Evolutionary conservation across 2,888 invertebrate species (phyloP).

Genomic region (Lampropteryx suffumata): DNA sequence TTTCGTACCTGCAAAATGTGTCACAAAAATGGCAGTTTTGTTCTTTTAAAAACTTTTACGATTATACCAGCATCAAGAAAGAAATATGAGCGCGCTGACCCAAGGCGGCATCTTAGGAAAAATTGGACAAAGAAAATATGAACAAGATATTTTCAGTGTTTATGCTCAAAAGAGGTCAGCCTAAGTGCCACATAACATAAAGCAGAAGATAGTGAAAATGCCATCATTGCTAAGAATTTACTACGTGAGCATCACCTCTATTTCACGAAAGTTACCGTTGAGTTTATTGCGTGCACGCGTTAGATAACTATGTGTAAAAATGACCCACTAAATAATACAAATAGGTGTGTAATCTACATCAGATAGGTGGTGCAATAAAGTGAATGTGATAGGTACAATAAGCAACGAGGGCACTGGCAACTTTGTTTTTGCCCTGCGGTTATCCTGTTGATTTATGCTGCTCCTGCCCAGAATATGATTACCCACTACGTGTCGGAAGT

Average conservation of each 20-base stretch:
- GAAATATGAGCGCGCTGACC: constrained; percentile 15
- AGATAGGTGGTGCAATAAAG: constrained; percentile 58
- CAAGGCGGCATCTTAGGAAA: constrained; percentile 22
- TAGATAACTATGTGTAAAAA: constrained; percentile 22
- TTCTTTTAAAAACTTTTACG: constrained; percentile 13
- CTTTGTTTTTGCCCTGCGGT: constrained; percentile 68
- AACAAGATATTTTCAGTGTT: constrained; percentile 29
- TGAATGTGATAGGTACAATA: constrained; percentile 66
- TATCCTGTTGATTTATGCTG: constrained; percentile 76
- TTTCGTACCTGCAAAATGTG: constrained; percentile 19
- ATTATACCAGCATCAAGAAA: constrained; percentile 8
- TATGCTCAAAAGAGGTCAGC: constrained; percentile 31
- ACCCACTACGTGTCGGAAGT: constrained; percentile 73
- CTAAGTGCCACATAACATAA: constrained; percentile 25
- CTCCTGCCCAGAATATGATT: constrained; percentile 77
- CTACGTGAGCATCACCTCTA: constrained; percentile 16
- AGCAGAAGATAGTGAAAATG: constrained; percentile 22
- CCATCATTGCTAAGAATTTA: constrained; percentile 12
- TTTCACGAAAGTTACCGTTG: constrained; percentile 7
- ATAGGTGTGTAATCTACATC: constrained; percentile 49
- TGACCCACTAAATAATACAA: constrained; percentile 37
- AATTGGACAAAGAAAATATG: constrained; percentile 28
- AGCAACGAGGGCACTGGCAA: constrained; percentile 54
- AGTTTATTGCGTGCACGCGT: constrained; percentile 10
- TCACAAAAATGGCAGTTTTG: constrained; percentile 7